These are phyloP conservation scores for Typhlomys cinereus DNA, from an alignment of 2,113 vertebrate genomes.

Conservation along the genomic window DNA sequence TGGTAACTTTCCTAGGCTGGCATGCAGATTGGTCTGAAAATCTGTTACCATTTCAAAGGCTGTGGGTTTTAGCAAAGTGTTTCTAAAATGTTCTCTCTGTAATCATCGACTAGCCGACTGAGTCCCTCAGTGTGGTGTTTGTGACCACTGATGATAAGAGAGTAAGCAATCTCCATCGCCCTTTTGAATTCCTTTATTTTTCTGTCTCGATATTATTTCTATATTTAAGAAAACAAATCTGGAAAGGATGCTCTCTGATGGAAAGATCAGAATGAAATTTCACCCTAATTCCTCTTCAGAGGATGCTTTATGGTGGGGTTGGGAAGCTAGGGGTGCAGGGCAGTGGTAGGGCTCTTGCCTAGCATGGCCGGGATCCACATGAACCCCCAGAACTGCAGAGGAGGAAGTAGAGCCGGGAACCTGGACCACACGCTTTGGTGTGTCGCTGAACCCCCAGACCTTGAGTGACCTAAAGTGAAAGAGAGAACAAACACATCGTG, in stretches of 20 bases:
- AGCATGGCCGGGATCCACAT: rapidly evolving
- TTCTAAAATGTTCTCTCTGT: constrained; percentile 10
- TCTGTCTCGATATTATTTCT: neutral
- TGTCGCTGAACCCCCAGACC: neutral
- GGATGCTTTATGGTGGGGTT: neutral
- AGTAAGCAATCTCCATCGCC: neutral
- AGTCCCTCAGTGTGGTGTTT: neutral
- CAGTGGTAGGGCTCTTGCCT: too few relatives aligned
- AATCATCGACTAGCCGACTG: neutral
- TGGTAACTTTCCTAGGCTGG: neutral
- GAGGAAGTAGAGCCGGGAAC: neutral
- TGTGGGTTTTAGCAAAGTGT: neutral
- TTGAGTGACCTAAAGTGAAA: neutral
- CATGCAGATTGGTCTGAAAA: neutral
- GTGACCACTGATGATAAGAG: neutral
- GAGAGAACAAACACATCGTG: constrained; percentile 61
- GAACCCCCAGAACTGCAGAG: too few relatives aligned
- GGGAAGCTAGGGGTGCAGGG: neutral
- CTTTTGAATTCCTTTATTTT: neutral
- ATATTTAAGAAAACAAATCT: neutral
- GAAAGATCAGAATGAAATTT: neutral
- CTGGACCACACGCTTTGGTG: neutral
- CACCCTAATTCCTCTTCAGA: neutral
- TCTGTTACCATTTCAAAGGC: neutral
- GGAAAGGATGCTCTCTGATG: neutral